Conservation (phyloP, 1,140 invertebrate genomes). For the Pogonomyrmex barbatus region DNA sequence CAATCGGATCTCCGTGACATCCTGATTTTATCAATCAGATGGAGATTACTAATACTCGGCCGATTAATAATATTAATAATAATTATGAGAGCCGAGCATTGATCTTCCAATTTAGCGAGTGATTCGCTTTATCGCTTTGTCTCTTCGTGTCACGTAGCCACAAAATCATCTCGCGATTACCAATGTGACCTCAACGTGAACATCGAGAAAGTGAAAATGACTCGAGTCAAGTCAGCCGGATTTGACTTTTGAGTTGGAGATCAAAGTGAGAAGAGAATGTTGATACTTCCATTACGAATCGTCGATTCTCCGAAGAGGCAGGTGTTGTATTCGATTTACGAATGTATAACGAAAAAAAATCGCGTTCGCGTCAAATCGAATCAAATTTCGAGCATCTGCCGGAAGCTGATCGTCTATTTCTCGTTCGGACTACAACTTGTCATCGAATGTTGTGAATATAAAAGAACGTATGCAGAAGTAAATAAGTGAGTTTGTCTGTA, state of each 20-base stretch:
- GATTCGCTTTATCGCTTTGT: neutral
- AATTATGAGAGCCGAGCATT: neutral
- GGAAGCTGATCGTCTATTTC: conserved; percentile 23
- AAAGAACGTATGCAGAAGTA: conserved; percentile 11
- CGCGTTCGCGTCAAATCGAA: neutral
- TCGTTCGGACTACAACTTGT: conserved; percentile 14
- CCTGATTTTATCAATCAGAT: conserved; percentile 45
- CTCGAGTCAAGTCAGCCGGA: neutral
- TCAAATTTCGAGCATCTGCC: neutral
- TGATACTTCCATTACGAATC: conserved; percentile 17
- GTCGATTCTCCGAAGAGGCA: conserved; percentile 46
- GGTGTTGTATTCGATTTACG: conserved; percentile 1
- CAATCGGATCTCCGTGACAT: neutral
- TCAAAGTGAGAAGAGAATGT: neutral
- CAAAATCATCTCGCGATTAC: conserved; percentile 26
- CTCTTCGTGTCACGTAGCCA: neutral
- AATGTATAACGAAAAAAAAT: conserved; percentile 3
- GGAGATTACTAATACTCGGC: neutral
- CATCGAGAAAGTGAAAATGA: neutral
- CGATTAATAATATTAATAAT: neutral
- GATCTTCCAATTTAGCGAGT: neutral
- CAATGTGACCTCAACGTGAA: conserved; percentile 3
- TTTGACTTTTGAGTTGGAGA: neutral
- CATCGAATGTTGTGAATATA: neutral
- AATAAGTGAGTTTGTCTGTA: neutral